A percentile compares a stretch with the other conserved stretches of the same genome.
Conservation (phyloP, 2,113 vertebrate genomes). For the Corydoras sp. region DNA sequence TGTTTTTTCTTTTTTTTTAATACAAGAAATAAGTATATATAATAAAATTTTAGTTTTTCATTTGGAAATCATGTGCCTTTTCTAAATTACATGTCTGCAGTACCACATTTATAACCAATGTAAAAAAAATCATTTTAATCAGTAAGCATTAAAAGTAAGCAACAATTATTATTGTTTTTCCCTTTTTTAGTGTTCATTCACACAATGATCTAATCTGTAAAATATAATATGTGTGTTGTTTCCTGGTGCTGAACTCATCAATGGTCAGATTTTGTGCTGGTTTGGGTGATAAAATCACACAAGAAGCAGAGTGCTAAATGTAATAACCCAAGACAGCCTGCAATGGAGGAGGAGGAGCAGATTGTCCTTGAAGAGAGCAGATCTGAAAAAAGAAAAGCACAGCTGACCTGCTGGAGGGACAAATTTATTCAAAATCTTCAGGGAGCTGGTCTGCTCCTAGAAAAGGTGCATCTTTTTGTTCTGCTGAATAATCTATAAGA, state of each 20-base stretch:
- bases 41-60: no score
- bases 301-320: constrained; percentile 52
- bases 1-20: no score
- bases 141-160: no score
- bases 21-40: no score
- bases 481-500: not conserved
- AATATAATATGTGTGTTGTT: not conserved
- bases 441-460: constrained; percentile 58
- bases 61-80: no score
- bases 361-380: constrained; percentile 50
- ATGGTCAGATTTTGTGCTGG: constrained; percentile 65
- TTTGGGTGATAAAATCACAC: constrained; percentile 66
- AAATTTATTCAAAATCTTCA: constrained; percentile 64
- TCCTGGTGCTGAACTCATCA: not conserved
- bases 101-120: no score
- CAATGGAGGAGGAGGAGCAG: not conserved
- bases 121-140: no score
- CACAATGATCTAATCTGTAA: not conserved
- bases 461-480: constrained; percentile 56
- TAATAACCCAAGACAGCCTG: constrained; percentile 23
- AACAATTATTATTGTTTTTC: no score
- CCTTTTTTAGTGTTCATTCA: not conserved
- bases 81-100: no score
- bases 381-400: constrained; percentile 55
- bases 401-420: constrained; percentile 55